Evolutionary conservation across 2,113 vertebrate genomes (phyloP), one percentile per base, ranked within the genome.

Genomic region (Raphicerus campestris): DNA sequence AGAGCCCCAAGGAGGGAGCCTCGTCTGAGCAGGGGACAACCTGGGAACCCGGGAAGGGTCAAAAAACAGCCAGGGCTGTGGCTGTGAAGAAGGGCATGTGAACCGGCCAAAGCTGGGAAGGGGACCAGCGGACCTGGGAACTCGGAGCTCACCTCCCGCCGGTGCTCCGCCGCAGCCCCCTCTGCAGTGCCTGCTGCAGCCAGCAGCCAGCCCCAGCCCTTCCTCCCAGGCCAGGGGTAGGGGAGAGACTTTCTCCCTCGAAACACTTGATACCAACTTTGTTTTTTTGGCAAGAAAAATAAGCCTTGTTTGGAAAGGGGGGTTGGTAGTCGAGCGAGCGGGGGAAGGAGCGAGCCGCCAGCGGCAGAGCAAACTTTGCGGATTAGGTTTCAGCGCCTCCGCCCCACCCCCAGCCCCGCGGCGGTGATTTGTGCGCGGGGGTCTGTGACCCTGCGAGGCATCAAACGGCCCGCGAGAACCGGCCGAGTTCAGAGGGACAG

Each of bases 341-440:
- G 91, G 97, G 82, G 90, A 97, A 91, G 93, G 96, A 94, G 95
- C 51, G 11, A 87, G 96, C 92, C 55, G 32, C 24, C 60, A 19
- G 30, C 63, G 32, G 55, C 81, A 97, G 98, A 93, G 98, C 99
- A 98, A 99, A 98, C 99, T 99, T 98, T 98, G 97, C 98, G 99
- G 99, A 99, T 99, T 99, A 98, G 98, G 99, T 99, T 99, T 99
- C 99, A 98, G 98, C 92, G 98, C 98, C 96, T 98, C 98, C 96
- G 92, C 98, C 98, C 99, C 98, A 98, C 98, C 98, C 98, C 98
- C 99, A 98, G 86, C 98, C 99, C 98, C 98, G 97, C 98, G 98
- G 99, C 98, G 98, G 99, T 99, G 99, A 99, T 99, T 99, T 99
- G 99, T 99, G 99, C 99, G 99, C 93, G 93, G 98, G 99, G 99